phyloP scores from a whole-genome alignment of 2,113 vertebrate species.

The Macrotus californicus region DNA sequence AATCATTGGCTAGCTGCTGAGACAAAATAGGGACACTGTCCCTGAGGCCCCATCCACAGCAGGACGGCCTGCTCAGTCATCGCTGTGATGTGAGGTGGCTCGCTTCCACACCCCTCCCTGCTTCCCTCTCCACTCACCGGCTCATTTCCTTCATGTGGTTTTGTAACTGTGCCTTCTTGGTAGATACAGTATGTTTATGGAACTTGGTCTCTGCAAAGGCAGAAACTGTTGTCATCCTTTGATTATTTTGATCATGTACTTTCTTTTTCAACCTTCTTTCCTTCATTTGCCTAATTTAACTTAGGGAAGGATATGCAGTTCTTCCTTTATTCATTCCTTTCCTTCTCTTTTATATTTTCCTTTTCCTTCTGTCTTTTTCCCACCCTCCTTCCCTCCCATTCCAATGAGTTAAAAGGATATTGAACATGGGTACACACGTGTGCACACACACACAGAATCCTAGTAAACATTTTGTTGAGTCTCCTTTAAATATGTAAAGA shows the following conservation, averaged over 20 bases:
- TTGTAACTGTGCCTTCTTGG: not conserved
- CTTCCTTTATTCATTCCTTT: not conserved
- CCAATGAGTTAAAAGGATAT: not conserved
- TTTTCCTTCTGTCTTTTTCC: not conserved
- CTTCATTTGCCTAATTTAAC: not conserved
- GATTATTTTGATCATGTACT: not conserved
- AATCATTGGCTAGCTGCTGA: not conserved
- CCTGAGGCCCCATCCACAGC: not conserved
- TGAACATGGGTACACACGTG: not conserved
- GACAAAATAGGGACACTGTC: not conserved
- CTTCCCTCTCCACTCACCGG: not conserved
- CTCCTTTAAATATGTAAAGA: not conserved
- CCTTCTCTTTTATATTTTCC: not conserved
- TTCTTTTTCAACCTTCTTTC: not conserved
- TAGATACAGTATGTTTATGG: not conserved
- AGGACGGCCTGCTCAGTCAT: not conserved
- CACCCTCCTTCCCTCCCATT: not conserved
- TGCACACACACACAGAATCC: not conserved
- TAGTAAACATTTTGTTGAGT: not conserved
- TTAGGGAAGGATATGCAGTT: not conserved
- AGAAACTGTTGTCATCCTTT: not conserved
- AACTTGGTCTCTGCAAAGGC: not conserved
- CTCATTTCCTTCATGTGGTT: not conserved
- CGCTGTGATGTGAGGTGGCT: not conserved
- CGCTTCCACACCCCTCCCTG: accelerated